Evolutionary conservation across 2,113 vertebrate species (phyloP).

Genomic region (Platysteira castanea): DNA sequence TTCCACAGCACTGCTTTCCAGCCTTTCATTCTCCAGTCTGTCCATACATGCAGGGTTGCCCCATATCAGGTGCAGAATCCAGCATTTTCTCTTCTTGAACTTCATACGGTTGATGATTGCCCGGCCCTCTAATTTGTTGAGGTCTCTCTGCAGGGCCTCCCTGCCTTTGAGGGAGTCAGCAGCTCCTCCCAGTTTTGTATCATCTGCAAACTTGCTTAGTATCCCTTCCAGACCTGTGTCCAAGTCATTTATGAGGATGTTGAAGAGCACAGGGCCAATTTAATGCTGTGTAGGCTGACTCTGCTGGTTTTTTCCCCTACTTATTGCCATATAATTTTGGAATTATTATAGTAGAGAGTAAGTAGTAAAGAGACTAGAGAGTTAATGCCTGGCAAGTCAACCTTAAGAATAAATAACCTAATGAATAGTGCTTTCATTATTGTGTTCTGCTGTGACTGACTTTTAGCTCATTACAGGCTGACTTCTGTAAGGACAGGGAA

Average conservation of each 20-base stretch:
- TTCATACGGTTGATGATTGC: background rate
- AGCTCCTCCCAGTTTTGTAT: background rate
- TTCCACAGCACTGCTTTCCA: rapidly evolving
- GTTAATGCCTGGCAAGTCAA: background rate
- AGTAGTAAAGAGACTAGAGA: background rate
- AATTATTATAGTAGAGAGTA: background rate
- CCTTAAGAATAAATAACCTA: background rate
- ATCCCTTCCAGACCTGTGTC: background rate
- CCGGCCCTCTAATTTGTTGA: rapidly evolving
- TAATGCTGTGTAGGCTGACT: background rate
- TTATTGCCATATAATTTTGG: background rate
- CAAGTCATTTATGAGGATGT: background rate
- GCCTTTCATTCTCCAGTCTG: background rate
- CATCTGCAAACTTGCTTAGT: background rate
- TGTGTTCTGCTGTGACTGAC: background rate
- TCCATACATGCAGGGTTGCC: rapidly evolving
- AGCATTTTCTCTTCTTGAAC: background rate
- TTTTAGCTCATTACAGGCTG: background rate
- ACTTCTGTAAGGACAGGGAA: background rate
- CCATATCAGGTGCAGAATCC: background rate
- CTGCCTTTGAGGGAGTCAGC: background rate
- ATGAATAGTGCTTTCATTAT: background rate
- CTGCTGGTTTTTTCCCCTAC: background rate
- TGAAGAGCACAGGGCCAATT: background rate
- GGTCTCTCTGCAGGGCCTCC: background rate